Conservation (phyloP, 2,888 invertebrate species). For the Shargacucullia verbasci region DNA sequence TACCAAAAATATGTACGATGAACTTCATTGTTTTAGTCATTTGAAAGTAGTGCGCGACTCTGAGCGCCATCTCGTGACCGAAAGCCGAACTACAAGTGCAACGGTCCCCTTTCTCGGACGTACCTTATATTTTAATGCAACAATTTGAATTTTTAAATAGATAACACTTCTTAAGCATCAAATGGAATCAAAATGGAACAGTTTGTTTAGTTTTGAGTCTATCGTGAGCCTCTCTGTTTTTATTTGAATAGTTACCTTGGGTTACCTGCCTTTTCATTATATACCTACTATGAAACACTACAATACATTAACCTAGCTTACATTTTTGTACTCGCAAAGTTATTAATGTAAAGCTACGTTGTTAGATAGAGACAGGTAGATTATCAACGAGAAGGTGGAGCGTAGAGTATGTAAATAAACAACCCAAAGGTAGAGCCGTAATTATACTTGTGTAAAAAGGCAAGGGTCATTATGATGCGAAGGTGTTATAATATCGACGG, state of each 20-base stretch:
- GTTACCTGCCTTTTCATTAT: background rate
- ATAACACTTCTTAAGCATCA: too few relatives aligned
- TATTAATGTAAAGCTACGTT: conserved; percentile 38
- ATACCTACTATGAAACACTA: background rate
- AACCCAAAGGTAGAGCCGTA: conserved; percentile 51
- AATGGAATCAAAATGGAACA: background rate
- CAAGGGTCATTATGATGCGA: conserved; percentile 46
- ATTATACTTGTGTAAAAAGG: conserved; percentile 29
- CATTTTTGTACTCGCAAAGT: conserved; percentile 13
- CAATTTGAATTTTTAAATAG: background rate
- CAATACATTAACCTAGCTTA: background rate
- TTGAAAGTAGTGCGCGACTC: conserved; percentile 37
- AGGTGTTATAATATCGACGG: conserved; percentile 58
- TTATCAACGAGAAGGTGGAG: conserved; percentile 75
- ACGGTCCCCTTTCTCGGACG: background rate
- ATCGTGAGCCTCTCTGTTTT: too few relatives aligned
- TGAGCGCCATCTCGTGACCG: conserved; percentile 80
- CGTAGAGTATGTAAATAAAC: conserved; percentile 75
- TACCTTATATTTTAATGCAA: background rate
- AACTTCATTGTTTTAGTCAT: too few relatives aligned
- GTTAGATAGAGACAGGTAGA: conserved; percentile 82
- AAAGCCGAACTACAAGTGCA: conserved; percentile 70
- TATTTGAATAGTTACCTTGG: too few relatives aligned
- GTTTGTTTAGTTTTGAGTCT: too few relatives aligned
- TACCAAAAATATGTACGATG: too few relatives aligned